Conservation (phyloP, 2,113 vertebrate genomes). For the Neofelis nebulosa region DNA sequence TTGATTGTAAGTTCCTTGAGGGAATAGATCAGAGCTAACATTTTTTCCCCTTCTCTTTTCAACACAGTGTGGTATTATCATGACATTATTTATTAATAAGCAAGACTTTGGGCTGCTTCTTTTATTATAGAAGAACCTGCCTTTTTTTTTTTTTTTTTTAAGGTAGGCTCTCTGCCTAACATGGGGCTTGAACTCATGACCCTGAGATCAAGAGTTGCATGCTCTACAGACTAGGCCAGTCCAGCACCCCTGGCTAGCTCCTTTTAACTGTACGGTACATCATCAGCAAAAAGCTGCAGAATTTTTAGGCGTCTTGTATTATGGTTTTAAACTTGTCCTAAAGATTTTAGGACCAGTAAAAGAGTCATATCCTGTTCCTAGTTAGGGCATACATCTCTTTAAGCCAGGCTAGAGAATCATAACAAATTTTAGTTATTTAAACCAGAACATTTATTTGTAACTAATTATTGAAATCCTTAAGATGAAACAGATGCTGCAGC, state of each 20-base stretch:
- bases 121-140: background rate
- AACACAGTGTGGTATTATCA: background rate
- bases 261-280: background rate
- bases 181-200: background rate
- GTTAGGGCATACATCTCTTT: background rate
- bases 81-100: slow-evolving; percentile 48
- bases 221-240: no score
- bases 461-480: background rate
- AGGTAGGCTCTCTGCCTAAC: background rate
- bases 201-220: no score
- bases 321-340: slow-evolving; percentile 10
- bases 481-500: background rate
- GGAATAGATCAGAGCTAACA: background rate
- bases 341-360: slow-evolving; percentile 29
- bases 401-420: background rate
- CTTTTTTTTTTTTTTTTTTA: background rate
- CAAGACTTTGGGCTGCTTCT: slow-evolving; percentile 7
- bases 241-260: background rate
- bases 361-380: background rate
- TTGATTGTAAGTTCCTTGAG: slow-evolving; percentile 26
- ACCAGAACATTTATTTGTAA: background rate
- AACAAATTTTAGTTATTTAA: background rate
- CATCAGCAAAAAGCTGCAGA: background rate
- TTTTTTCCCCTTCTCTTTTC: background rate
- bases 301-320: slow-evolving; percentile 33